These are phyloP conservation scores for Nannospalax galili DNA, from an alignment of 2,113 vertebrate genomes.

Conservation along the genomic window DNA sequence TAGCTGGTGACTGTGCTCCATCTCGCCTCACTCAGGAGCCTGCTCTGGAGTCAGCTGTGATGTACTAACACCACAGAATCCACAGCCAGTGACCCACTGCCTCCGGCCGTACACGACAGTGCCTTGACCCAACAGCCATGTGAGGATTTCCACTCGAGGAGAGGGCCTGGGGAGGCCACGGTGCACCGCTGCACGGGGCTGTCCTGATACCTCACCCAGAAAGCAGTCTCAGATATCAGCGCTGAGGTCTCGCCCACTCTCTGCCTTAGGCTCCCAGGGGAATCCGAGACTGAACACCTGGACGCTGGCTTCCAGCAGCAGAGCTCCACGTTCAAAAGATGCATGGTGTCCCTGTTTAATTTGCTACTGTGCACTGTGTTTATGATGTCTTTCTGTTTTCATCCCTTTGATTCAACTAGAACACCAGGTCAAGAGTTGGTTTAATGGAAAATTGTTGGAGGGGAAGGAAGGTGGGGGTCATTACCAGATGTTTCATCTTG, in stretches of 20 bases:
- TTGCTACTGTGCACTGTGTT: slow-evolving; percentile 87
- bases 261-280: slow-evolving; percentile 87
- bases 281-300: slow-evolving; percentile 80
- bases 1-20: background rate
- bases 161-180: slow-evolving; percentile 84
- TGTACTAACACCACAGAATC: slow-evolving; percentile 86
- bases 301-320: slow-evolving; percentile 84
- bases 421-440: slow-evolving; percentile 33
- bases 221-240: slow-evolving; percentile 83
- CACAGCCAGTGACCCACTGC: slow-evolving; percentile 92
- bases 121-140: slow-evolving; percentile 95
- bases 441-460: slow-evolving; percentile 10
- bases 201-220: slow-evolving; percentile 86
- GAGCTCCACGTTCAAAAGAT: slow-evolving; percentile 81
- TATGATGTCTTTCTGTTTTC: slow-evolving; percentile 65
- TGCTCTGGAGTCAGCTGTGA: slow-evolving; percentile 87
- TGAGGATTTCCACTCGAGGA: slow-evolving; percentile 83
- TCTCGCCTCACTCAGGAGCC: slow-evolving; percentile 85
- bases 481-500: slow-evolving; percentile 27
- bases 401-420: slow-evolving; percentile 71
- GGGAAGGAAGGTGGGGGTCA: background rate
- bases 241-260: slow-evolving; percentile 82
- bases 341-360: slow-evolving; percentile 83
- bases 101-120: slow-evolving; percentile 92
- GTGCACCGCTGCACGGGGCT: slow-evolving; percentile 84